These are phyloP conservation scores for Aleiodes testaceus DNA, from an alignment of 2,888 invertebrate species.

Conservation along the genomic window DNA sequence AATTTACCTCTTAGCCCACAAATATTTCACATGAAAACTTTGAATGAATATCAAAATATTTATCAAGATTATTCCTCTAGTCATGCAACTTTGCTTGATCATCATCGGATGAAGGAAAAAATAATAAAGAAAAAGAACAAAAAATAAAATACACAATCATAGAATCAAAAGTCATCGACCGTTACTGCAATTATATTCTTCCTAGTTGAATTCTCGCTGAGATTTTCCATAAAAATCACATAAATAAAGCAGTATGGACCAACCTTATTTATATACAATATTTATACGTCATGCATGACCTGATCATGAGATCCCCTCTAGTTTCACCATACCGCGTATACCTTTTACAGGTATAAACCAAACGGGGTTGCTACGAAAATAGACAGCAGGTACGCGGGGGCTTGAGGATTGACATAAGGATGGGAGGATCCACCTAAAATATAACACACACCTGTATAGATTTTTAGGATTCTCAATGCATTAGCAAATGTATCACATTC, in stretches of 20 bases:
- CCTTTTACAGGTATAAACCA: slow-evolving; percentile 15
- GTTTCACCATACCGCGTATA: neutral
- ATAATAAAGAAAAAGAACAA: no score
- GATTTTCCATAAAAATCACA: slow-evolving; percentile 69
- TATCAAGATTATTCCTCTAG: no score
- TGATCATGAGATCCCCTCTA: slow-evolving; percentile 48
- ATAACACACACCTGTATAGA: slow-evolving; percentile 23
- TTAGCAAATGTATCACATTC: no score
- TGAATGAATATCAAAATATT: no score
- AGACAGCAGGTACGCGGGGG: slow-evolving; percentile 22
- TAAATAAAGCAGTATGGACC: slow-evolving; percentile 62
- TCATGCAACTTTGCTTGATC: no score
- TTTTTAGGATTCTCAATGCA: neutral
- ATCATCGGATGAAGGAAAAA: no score
- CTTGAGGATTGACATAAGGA: neutral
- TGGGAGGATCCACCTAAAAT: slow-evolving; percentile 3
- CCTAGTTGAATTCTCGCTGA: slow-evolving; percentile 36
- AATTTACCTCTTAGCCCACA: no score
- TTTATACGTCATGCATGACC: slow-evolving; percentile 67
- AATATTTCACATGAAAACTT: no score
- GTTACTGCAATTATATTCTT: slow-evolving; percentile 26
- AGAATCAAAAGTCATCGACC: slow-evolving; percentile 10
- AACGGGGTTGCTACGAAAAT: slow-evolving; percentile 15
- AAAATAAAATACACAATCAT: no score
- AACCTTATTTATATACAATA: slow-evolving; percentile 69